Percentiles rank a stretch among this genome's conserved stretches.
These are phyloP conservation scores for Diachrysia chrysitis DNA, from an alignment of 2,888 invertebrate genomes.

Conservation along the genomic window DNA sequence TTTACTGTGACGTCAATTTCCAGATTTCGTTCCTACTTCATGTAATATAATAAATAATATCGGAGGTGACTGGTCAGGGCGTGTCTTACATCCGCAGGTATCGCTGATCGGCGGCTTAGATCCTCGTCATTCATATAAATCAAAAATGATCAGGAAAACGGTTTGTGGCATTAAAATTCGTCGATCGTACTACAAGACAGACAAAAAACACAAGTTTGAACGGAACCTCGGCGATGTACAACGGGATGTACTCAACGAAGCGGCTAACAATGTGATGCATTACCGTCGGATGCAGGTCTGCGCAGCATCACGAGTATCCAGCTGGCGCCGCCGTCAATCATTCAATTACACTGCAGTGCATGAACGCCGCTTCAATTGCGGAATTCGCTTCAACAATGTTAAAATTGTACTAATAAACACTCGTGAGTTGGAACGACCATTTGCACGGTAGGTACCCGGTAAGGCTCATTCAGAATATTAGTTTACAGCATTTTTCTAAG, in stretches of 20 bases:
- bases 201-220: neutral
- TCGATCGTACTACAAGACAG: neutral
- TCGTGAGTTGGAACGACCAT: conserved; percentile 48
- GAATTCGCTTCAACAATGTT: conserved; percentile 67
- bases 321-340: conserved; percentile 82
- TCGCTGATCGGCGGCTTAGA: neutral
- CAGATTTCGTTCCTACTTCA: neutral
- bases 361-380: conserved; percentile 71
- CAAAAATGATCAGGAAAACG: neutral
- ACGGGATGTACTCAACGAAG: conserved; percentile 62
- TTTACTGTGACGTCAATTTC: neutral
- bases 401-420: conserved; percentile 60
- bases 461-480: conserved; percentile 36
- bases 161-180: neutral
- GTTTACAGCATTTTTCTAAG: conserved; percentile 14
- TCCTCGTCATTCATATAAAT: neutral
- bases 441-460: conserved; percentile 37
- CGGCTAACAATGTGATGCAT: conserved; percentile 71
- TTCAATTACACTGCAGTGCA: conserved; percentile 77
- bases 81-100: neutral
- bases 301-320: conserved; percentile 79
- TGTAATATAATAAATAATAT: neutral
- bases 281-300: conserved; percentile 76
- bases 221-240: conserved; percentile 30
- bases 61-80: neutral